A percentile compares a stretch with the other conserved stretches of the same genome.
These are phyloP conservation scores for Micoletzkya japonica DNA, from an alignment of 2,888 invertebrate species.

Conservation along the genomic window DNA sequence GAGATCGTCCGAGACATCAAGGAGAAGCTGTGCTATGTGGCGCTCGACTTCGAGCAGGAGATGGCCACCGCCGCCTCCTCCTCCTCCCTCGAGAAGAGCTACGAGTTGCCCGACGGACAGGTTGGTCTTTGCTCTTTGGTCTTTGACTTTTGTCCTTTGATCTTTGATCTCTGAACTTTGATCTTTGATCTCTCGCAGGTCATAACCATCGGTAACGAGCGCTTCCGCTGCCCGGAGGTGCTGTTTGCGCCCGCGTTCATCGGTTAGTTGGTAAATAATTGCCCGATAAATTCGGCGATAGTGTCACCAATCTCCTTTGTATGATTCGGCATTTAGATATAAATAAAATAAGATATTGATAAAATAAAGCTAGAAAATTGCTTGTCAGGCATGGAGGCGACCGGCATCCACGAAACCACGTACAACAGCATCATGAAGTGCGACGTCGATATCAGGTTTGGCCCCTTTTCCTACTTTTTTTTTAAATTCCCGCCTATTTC, in stretches of 20 bases:
- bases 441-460: conserved; percentile 78
- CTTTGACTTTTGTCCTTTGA: background rate
- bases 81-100: conserved; percentile 85
- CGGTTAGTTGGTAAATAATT: conserved; percentile 67
- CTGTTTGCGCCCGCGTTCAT: conserved; percentile 87
- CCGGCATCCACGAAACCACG: conserved; percentile 60
- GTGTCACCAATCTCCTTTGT: too few relatives aligned
- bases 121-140: conserved; percentile 65
- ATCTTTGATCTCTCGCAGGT: conserved; percentile 69
- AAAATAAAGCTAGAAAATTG: too few relatives aligned
- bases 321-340: too few relatives aligned
- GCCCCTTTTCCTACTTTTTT: conserved; percentile 68
- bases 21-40: conserved; percentile 97
- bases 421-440: conserved; percentile 95
- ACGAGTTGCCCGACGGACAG: conserved; percentile 85
- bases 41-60: conserved; percentile 95
- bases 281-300: background rate
- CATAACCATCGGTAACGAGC: conserved; percentile 69
- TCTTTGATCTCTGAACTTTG: background rate
- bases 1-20: conserved; percentile 89
- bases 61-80: conserved; percentile 88
- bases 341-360: too few relatives aligned
- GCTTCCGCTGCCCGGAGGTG: conserved; percentile 86
- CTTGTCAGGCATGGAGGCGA: conserved; percentile 45
- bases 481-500: too few relatives aligned